Evolutionary conservation across 1,140 invertebrate species (phyloP).

Genomic region (Diuraphis noxia): DNA sequence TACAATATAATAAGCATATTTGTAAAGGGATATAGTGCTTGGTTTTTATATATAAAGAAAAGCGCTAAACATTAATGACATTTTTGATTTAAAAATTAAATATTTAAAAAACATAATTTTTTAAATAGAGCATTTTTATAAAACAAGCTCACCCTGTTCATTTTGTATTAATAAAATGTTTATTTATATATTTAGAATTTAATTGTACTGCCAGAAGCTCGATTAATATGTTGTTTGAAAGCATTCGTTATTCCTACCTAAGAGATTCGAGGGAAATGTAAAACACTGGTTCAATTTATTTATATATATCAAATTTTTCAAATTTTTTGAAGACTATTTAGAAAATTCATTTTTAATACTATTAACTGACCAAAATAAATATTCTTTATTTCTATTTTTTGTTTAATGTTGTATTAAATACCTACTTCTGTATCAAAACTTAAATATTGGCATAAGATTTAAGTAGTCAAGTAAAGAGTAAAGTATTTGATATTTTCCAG

Average conservation of each 20-base stretch:
- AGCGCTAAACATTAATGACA: neutral
- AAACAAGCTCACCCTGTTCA: neutral
- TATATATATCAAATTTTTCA: constrained; percentile 28
- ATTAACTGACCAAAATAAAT: constrained; percentile 21
- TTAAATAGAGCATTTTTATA: neutral
- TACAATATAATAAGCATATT: neutral
- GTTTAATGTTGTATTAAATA: too few species aligned
- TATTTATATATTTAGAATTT: constrained; percentile 16
- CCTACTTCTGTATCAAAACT: too few species aligned
- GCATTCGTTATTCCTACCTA: constrained; percentile 29
- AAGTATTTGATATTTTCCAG: constrained; percentile 4
- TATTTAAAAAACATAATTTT: neutral
- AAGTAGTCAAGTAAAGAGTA: neutral
- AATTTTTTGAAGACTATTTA: constrained; percentile 41
- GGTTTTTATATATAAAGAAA: neutral
- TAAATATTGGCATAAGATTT: neutral
- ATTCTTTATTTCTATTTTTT: neutral
- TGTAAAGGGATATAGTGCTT: neutral
- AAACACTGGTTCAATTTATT: constrained; percentile 29
- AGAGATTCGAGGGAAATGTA: constrained; percentile 32
- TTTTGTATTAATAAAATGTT: neutral
- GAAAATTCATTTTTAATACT: neutral
- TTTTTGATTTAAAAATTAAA: neutral
- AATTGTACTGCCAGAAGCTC: constrained; percentile 16
- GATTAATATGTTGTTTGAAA: constrained; percentile 45